Evolutionary conservation across 53 echinoderm and acorn worm genomes (phyloP), one percentile per base, ranked within the genome.

Genomic region (Echinometra lucunter): DNA sequence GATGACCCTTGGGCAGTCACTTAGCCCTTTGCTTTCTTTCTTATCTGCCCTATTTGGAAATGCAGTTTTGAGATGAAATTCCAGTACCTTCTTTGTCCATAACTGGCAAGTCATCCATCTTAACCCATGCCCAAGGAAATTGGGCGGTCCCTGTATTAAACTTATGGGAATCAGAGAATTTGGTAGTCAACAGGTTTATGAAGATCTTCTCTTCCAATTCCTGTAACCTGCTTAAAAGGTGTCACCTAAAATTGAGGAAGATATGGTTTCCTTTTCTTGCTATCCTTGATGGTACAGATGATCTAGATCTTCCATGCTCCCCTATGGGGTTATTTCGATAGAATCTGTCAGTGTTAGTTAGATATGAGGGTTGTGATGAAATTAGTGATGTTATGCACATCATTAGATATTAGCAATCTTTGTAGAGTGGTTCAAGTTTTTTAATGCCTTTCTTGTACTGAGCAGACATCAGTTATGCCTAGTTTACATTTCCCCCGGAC

Each of bases 301-400:
- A 45, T 85, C 85, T 49, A 85, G 85, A 85, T 28, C 49, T 85
- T 27, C 49, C 85, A 85, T 49, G 85, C 28, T n/a, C n/a, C 81
- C 81, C 85, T 49, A 0, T 49, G 49, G 53, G 47, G 47, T 85
- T 4, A 49, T 12, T n/a, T 13, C 47, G 85, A 85, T 85, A 11
- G n/a, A n/a, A n/a, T n/a, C n/a, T n/a, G 85, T 1, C 85, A 85
- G 28, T 85, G 49, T 85, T 30, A 85, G 49, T 85, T 85, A 85
- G 47, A 85, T 5, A 85, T 47, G 53, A 85, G 44, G 47, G 85
- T n/a, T 49, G 7, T n/a, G 47, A 3, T 49, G 12, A 49, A 85
- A 47, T 12, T 30, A 85, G 28, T 85, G 49, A 42, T 42, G 34
- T 81, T 44, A 34, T 34, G 30, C 12, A 34, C 25, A 32, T 72